These are phyloP conservation scores for Athalia rosae DNA, from an alignment of 2,888 invertebrate genomes.

Conservation along the genomic window DNA sequence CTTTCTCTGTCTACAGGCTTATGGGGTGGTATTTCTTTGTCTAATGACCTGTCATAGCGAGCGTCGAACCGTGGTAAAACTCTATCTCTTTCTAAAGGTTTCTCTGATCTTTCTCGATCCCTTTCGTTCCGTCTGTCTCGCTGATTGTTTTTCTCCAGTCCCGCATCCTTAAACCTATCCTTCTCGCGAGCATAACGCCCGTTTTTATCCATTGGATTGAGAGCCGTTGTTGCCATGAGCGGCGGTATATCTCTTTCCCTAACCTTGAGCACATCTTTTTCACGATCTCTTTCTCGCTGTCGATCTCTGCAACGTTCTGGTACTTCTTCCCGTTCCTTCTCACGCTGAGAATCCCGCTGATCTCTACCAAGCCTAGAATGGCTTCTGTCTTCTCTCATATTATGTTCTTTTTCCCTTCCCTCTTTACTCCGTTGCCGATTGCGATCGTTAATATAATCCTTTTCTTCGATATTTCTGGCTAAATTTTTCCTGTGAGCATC, in stretches of 20 bases:
- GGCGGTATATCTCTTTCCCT: conserved; percentile 75
- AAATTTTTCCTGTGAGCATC: conserved; percentile 71
- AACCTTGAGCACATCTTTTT: conserved; percentile 75
- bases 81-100: conserved; percentile 57
- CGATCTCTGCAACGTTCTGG: conserved; percentile 80
- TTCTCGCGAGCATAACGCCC: conserved; percentile 63
- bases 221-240: conserved; percentile 73
- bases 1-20: conserved; percentile 75
- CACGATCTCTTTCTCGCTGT: conserved; percentile 74
- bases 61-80: conserved; percentile 60
- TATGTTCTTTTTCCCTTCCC: conserved; percentile 63
- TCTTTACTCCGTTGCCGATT: conserved; percentile 73
- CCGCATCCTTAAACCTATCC: conserved; percentile 57
- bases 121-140: conserved; percentile 64
- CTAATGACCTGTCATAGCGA: conserved; percentile 63
- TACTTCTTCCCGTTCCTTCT: conserved; percentile 80
- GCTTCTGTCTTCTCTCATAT: conserved; percentile 60
- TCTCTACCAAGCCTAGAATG: conserved; percentile 59
- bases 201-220: conserved; percentile 55
- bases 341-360: conserved; percentile 66
- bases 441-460: conserved; percentile 77
- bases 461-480: conserved; percentile 66
- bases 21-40: conserved; percentile 61
- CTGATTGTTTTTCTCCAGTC: conserved; percentile 57
- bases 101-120: conserved; percentile 60